Percentiles rank a stretch among this genome's conserved stretches.
These are phyloP conservation scores for Sinocyclocheilus anophthalmus DNA, from an alignment of 2,113 vertebrate genomes.

Conservation along the genomic window DNA sequence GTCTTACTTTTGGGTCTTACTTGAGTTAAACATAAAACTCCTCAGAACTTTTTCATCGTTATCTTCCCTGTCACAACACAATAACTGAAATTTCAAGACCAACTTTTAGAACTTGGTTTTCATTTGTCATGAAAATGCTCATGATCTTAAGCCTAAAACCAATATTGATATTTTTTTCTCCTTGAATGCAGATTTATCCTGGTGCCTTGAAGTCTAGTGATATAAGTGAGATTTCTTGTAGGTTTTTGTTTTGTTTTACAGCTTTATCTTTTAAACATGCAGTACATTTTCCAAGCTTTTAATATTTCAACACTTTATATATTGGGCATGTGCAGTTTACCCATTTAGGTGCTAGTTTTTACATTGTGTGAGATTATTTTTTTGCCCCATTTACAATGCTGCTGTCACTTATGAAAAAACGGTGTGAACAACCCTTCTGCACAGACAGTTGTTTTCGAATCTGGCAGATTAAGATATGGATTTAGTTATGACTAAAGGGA, in stretches of 20 bases:
- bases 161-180: neutral
- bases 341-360: no score
- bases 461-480: neutral
- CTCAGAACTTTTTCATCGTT: no score
- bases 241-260: neutral
- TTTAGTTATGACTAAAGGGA: neutral
- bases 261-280: slow-evolving; percentile 26
- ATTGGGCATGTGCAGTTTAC: neutral
- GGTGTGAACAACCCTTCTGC: no score
- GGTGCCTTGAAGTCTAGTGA: slow-evolving; percentile 43
- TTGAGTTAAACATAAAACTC: no score
- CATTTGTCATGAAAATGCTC: neutral
- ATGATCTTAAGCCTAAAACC: neutral
- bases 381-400: no score
- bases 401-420: no score
- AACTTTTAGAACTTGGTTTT: neutral
- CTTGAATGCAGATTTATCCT: slow-evolving; percentile 6
- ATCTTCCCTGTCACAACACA: no score
- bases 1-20: no score
- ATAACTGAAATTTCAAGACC: no score
- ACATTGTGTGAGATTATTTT: no score
- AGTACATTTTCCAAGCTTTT: neutral
- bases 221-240: neutral
- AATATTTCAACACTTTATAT: neutral
- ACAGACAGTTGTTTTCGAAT: no score